Evolutionary conservation across 2,113 vertebrate genomes (phyloP), one percentile per base, ranked within the genome.

Genomic region (Epinephelus lanceolatus): DNA sequence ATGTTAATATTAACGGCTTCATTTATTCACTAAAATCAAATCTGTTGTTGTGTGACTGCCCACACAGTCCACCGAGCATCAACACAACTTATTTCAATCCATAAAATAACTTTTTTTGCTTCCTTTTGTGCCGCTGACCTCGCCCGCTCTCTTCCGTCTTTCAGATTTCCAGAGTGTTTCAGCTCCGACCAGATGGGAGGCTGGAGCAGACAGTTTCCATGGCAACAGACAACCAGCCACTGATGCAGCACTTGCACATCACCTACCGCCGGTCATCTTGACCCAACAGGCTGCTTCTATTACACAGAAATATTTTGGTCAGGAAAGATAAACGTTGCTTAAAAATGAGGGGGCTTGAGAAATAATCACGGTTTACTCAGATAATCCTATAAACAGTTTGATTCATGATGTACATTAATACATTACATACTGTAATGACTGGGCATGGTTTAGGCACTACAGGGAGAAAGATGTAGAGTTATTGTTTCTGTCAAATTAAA

Each of bases 181-280:
- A 96, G 85, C 96, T 99, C 81, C 96, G 92, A 81, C 92, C 97
- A 0, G 97, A 99, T 30, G 97, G 98, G 83, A 97, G 94, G 89
- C 95, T 99, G 83, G 97, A 98, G 92, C 98, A 99, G 96, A 98
- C 96, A 0, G 96, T 99, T 91, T 98, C 95, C 80, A 99, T 99
- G 98, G 96, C 97, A 88, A 97, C 97, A 87, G 96, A 95, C 86
- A 96, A 95, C n/a, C 97, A 99, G 90, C 95, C 97, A 30, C 94
- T 98, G 94, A 96, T 93, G 55, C 97, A 97, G 91, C 98, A 99
- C 89, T 95, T 99, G 85, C 96, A 95, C 86, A 94, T 99, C 67
- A 97, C 95, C 55, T 99, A 99, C 93, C 95, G 93, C 83, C 96
- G 95, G 52, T 55, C 57, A 69, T 93, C 33, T 60, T 95, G 90